These are phyloP conservation scores for Intellagama lesueurii DNA, from an alignment of 2,797 vertebrate species.

Conservation along the genomic window DNA sequence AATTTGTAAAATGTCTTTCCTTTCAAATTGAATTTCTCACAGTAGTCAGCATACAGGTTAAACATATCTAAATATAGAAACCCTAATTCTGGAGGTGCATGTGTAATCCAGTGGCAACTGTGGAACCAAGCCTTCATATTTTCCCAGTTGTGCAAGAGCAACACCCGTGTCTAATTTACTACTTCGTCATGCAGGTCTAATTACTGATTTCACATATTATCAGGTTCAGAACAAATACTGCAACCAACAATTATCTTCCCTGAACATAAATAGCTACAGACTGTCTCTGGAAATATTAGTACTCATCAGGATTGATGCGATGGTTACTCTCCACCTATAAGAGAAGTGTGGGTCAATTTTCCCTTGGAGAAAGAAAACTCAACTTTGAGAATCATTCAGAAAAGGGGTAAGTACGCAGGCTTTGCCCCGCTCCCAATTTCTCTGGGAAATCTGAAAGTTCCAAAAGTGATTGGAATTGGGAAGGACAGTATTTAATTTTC, in stretches of 20 bases:
- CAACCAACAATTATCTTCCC: constrained; percentile 18
- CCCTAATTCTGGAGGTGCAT: background rate
- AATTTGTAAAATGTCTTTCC: background rate
- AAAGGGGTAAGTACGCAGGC: constrained; percentile 14
- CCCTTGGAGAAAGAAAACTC: background rate
- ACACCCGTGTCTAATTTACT: constrained; percentile 6
- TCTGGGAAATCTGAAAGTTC: background rate
- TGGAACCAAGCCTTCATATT: background rate
- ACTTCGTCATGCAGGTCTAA: constrained; percentile 12
- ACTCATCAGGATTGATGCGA: background rate
- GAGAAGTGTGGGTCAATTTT: background rate
- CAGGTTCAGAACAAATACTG: constrained; percentile 15
- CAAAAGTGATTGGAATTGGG: background rate
- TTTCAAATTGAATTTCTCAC: background rate
- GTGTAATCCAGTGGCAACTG: background rate
- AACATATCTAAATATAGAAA: constrained; percentile 21
- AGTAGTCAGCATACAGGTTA: background rate
- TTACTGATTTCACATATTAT: background rate
- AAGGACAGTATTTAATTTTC: background rate
- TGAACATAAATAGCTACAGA: constrained; percentile 13
- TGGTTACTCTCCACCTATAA: background rate
- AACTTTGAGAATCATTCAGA: background rate
- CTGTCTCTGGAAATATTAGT: background rate
- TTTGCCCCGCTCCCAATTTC: background rate
- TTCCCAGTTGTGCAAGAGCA: background rate